These are phyloP conservation scores for Leucophenga montana DNA, from an alignment of 2,888 invertebrate species.

Conservation along the genomic window DNA sequence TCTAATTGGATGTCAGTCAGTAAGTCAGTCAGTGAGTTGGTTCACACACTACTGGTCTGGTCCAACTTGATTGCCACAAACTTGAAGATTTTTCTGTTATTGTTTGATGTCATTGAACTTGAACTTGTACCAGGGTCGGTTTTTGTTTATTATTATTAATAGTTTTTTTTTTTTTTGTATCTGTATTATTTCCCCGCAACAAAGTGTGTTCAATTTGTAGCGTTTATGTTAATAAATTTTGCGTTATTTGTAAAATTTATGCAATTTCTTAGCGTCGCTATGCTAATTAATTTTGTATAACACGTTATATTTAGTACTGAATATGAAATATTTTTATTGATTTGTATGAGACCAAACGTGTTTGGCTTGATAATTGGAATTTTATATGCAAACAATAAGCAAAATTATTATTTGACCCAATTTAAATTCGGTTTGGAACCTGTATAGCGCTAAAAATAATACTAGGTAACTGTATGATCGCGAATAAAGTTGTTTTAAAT, in stretches of 20 bases:
- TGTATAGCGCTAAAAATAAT: too few species aligned
- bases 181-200: neutral
- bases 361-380: conserved; percentile 60
- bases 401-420: conserved; percentile 52
- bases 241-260: conserved; percentile 43
- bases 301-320: conserved; percentile 38
- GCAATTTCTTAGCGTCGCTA: conserved; percentile 61
- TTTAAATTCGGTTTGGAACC: conserved; percentile 31
- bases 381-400: conserved; percentile 57
- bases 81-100: conserved; percentile 43
- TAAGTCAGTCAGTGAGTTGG: too few species aligned
- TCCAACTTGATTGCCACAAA: too few species aligned
- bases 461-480: too few species aligned
- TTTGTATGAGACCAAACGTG: conserved; percentile 51
- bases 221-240: conserved; percentile 43
- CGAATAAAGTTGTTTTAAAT: too few species aligned
- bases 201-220: neutral
- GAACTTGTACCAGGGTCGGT: conserved; percentile 53
- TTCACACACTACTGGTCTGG: too few species aligned
- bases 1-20: too few species aligned
- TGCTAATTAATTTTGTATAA: conserved; percentile 56
- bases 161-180: conserved; percentile 21
- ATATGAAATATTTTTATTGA: neutral
- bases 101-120: conserved; percentile 63
- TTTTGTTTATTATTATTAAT: conserved; percentile 36